Evolutionary conservation across 2,888 invertebrate species (phyloP).

Genomic region (Cephus spinipes): DNA sequence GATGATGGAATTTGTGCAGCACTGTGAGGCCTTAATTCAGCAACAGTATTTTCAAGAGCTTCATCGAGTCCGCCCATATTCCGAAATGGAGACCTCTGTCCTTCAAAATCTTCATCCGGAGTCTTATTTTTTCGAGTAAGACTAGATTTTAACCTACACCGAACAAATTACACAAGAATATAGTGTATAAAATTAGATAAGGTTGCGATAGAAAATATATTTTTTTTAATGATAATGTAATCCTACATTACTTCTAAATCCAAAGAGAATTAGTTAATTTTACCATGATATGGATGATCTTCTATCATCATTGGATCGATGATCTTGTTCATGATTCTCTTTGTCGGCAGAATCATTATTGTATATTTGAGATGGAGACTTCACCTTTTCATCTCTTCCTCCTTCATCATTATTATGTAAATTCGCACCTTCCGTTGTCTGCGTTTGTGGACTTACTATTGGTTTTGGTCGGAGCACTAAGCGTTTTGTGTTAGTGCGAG

Average conservation of each 20-base stretch:
- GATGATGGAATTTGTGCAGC: conserved; percentile 27
- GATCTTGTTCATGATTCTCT: conserved; percentile 49
- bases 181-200: no score
- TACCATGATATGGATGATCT: conserved; percentile 48
- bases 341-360: conserved; percentile 36
- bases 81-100: conserved; percentile 41
- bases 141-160: conserved; percentile 48
- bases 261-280: conserved; percentile 13
- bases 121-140: conserved; percentile 39
- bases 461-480: conserved; percentile 76
- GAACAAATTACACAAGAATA: conserved; percentile 15
- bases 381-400: not conserved
- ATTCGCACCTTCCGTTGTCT: not conserved
- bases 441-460: conserved; percentile 7
- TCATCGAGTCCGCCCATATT: conserved; percentile 41
- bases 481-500: conserved; percentile 77
- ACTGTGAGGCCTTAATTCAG: conserved; percentile 51
- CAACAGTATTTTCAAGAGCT: conserved; percentile 55
- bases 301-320: conserved; percentile 33
- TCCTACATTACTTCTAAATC: not conserved
- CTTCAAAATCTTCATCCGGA: conserved; percentile 45
- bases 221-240: no score
- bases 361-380: no score
- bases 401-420: not conserved
- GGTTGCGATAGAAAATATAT: no score